phyloP scores from a whole-genome alignment of 1,140 invertebrate species.

The Aradophagus sp. region DNA sequence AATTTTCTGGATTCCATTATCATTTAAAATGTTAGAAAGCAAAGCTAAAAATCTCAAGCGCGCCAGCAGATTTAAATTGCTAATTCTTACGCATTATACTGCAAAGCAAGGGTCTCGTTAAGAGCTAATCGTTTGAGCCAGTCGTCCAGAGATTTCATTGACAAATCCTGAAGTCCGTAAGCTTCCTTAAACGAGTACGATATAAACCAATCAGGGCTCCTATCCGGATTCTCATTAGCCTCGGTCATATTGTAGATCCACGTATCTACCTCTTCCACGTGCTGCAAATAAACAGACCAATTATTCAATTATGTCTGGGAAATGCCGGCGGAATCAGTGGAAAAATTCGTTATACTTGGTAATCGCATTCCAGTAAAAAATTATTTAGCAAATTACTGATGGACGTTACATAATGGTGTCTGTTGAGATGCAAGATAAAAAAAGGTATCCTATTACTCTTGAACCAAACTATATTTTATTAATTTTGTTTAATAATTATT shows the following conservation, averaged over 20 bases:
- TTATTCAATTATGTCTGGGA: too few species aligned
- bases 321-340: too few species aligned
- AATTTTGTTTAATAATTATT: too few species aligned
- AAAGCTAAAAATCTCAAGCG: neutral
- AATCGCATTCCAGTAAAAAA: too few species aligned
- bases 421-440: too few species aligned
- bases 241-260: slow-evolving; percentile 86
- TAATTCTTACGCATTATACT: slow-evolving; percentile 67
- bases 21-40: too few species aligned
- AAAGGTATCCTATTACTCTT: too few species aligned
- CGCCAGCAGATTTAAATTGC: slow-evolving; percentile 1
- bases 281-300: slow-evolving; percentile 65
- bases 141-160: slow-evolving; percentile 63
- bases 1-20: too few species aligned
- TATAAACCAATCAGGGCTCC: slow-evolving; percentile 79
- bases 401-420: too few species aligned
- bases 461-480: too few species aligned
- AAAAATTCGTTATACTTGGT: too few species aligned
- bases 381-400: too few species aligned
- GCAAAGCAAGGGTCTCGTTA: slow-evolving; percentile 63
- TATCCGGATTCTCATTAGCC: slow-evolving; percentile 79
- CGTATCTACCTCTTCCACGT: slow-evolving; percentile 81
- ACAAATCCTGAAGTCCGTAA: slow-evolving; percentile 75
- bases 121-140: slow-evolving; percentile 62
- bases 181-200: slow-evolving; percentile 81